A percentile compares a stretch with the other conserved stretches of the same genome.
Evolutionary conservation across 2,113 vertebrate genomes (phyloP).

Genomic region (Oreochromis niloticus): DNA sequence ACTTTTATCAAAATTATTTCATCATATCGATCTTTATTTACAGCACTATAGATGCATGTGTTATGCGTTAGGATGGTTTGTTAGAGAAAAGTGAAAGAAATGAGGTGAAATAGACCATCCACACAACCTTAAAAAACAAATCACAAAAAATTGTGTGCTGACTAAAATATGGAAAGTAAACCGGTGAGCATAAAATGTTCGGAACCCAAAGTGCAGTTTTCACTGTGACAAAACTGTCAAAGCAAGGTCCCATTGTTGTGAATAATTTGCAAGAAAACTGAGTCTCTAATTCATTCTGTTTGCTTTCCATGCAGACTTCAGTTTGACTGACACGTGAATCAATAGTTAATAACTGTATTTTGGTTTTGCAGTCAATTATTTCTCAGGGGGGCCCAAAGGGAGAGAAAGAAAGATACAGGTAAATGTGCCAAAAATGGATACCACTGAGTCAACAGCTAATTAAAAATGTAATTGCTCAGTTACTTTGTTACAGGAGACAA

Average conservation of each 20-base stretch:
- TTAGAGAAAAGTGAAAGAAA: background rate
- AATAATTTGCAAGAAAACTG: background rate
- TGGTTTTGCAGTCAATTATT: background rate
- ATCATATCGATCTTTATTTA: background rate
- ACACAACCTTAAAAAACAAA: background rate
- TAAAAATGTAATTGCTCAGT: background rate
- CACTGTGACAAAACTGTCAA: background rate
- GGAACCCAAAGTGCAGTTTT: background rate
- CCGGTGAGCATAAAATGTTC: background rate
- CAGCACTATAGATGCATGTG: accelerated
- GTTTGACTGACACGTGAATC: background rate
- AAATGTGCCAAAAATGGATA: background rate
- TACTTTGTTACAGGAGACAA: background rate
- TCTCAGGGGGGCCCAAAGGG: background rate
- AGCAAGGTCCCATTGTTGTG: background rate
- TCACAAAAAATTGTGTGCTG: background rate
- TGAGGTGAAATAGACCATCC: background rate
- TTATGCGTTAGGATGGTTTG: background rate
- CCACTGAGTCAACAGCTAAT: background rate
- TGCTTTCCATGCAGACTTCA: background rate
- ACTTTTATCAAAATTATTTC: background rate
- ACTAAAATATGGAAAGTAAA: background rate
- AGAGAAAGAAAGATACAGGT: background rate
- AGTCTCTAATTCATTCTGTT: background rate
- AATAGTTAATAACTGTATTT: background rate